Evolutionary conservation across 2,797 vertebrate genomes (phyloP).

Genomic region (Thaleichthys pacificus): DNA sequence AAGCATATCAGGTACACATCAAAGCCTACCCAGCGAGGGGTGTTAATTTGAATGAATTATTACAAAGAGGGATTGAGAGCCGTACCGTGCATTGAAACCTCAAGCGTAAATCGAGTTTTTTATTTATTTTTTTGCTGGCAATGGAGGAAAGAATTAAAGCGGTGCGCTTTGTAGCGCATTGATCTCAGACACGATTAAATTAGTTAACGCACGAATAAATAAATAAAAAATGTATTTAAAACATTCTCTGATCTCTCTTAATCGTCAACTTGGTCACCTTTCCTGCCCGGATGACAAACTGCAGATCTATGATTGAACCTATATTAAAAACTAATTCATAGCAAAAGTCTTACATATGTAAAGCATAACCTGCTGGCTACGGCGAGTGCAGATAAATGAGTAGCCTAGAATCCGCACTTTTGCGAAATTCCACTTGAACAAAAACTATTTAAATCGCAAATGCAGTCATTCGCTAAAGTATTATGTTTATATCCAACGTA

Average conservation of each 20-base stretch:
- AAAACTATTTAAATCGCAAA: background rate
- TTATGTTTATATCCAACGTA: too few relatives aligned
- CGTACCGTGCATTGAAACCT: constrained; percentile 54
- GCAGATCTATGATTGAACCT: too few relatives aligned
- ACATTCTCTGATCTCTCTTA: background rate
- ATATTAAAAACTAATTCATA: too few relatives aligned
- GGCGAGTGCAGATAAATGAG: too few relatives aligned
- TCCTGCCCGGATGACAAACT: too few relatives aligned
- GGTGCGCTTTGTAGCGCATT: constrained; percentile 29
- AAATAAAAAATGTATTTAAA: background rate
- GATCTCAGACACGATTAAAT: constrained; percentile 40
- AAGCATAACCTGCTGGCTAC: too few relatives aligned
- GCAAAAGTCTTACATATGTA: too few relatives aligned
- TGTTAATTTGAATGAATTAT: constrained; percentile 63
- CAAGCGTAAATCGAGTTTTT: constrained; percentile 36
- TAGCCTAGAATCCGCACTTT: too few relatives aligned
- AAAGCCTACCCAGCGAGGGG: constrained; percentile 58
- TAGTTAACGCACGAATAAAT: constrained; percentile 21
- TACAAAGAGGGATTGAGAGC: constrained; percentile 55
- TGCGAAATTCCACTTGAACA: background rate
- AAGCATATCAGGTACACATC: constrained; percentile 66
- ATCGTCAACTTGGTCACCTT: too few relatives aligned
- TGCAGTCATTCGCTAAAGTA: too few relatives aligned
- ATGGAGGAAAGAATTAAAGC: constrained; percentile 35
- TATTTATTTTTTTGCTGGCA: constrained; percentile 21